These are phyloP conservation scores for Ramphastos sulfuratus DNA, from an alignment of 2,113 vertebrate genomes.

Conservation along the genomic window DNA sequence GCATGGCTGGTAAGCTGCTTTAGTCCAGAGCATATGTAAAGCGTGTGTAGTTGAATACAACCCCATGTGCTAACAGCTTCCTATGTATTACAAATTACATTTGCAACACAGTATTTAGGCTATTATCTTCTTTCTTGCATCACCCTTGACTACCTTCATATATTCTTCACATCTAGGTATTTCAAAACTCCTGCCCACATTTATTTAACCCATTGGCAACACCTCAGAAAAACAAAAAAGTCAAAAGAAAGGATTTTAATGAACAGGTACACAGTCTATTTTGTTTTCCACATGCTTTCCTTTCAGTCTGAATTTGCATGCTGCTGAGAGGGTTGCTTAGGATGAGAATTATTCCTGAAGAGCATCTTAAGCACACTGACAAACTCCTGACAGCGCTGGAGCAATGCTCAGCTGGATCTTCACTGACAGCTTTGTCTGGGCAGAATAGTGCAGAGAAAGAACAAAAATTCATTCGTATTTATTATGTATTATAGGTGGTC, in stretches of 20 bases:
- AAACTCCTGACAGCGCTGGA: neutral
- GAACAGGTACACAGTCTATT: neutral
- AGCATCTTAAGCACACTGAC: neutral
- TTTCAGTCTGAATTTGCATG: neutral
- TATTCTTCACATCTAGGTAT: neutral
- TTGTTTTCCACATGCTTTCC: neutral
- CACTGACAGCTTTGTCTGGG: neutral
- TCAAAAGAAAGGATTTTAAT: too few species aligned
- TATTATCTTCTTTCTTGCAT: neutral
- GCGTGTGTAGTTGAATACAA: neutral
- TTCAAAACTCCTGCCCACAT: neutral
- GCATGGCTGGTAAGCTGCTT: neutral
- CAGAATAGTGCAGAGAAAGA: neutral
- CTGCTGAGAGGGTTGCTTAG: neutral
- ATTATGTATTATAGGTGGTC: neutral
- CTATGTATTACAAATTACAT: neutral
- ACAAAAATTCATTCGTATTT: neutral
- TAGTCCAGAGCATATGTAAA: neutral
- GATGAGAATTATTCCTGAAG: neutral
- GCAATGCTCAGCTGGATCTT: neutral
- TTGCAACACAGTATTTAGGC: fast-evolving
- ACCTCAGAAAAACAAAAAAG: neutral
- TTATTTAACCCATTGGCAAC: neutral
- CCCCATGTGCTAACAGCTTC: neutral
- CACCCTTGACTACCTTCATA: neutral